These are phyloP conservation scores for Gymnocephalus cernua DNA, from an alignment of 2,113 vertebrate species.

Conservation along the genomic window DNA sequence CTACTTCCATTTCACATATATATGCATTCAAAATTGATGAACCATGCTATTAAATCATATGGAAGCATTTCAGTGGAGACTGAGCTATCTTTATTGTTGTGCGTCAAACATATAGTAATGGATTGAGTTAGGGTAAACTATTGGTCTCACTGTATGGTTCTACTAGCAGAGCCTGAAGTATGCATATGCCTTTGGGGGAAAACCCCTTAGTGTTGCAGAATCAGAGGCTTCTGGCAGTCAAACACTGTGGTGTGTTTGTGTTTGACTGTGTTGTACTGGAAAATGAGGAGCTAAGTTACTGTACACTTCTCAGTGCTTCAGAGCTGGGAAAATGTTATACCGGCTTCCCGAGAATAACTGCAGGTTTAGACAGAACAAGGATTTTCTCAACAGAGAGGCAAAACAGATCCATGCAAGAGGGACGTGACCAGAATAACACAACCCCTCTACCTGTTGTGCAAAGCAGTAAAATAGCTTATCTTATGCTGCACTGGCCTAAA, in stretches of 20 bases:
- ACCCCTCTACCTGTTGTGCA: slow-evolving; percentile 44
- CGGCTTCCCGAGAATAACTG: slow-evolving; percentile 47
- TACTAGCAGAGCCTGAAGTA: neutral
- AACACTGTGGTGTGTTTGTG: slow-evolving; percentile 52
- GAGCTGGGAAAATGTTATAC: slow-evolving; percentile 53
- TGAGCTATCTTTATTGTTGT: slow-evolving; percentile 39
- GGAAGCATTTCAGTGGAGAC: slow-evolving; percentile 49
- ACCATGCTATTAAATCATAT: slow-evolving; percentile 45
- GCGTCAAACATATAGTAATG: slow-evolving; percentile 25
- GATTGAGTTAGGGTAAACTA: slow-evolving; percentile 20
- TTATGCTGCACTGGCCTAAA: slow-evolving; percentile 11
- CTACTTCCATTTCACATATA: slow-evolving; percentile 65
- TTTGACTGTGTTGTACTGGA: slow-evolving; percentile 45
- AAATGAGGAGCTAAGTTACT: slow-evolving; percentile 33
- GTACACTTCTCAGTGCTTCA: slow-evolving; percentile 26
- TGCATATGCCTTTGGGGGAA: slow-evolving; percentile 3
- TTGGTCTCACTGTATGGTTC: slow-evolving; percentile 2
- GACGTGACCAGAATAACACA: slow-evolving; percentile 36
- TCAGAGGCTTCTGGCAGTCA: slow-evolving; percentile 6
- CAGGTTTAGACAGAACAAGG: slow-evolving; percentile 40
- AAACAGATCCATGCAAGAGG: slow-evolving; percentile 47
- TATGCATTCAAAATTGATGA: slow-evolving; percentile 76
- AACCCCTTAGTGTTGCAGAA: slow-evolving; percentile 12
- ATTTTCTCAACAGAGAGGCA: slow-evolving; percentile 46
- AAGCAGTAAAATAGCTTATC: slow-evolving; percentile 15